Evolutionary conservation across 2,113 vertebrate genomes (phyloP), one percentile per base, ranked within the genome.

Genomic region (Urocitellus parryii): DNA sequence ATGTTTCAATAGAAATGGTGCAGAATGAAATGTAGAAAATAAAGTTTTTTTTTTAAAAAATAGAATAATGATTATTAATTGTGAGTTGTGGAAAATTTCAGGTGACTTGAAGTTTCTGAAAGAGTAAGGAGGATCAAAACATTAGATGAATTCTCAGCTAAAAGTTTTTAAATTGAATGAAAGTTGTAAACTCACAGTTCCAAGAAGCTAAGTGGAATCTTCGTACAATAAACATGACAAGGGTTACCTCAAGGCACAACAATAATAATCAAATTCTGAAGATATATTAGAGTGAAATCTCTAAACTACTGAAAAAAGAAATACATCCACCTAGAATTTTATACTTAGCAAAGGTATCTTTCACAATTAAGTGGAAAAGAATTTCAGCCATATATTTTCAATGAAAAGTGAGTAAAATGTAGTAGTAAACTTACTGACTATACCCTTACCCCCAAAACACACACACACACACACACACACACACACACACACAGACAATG

Each of bases 351-450:
- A 93, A 63, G 87, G 5, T 53, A 73, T 65, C 45, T 88, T 95
- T 93, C 5, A 79, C 79, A 68, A 68, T 5, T 68, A 68, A 93
- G 22, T 72, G 34, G 29, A 65, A 96, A 29, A 70, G 51, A 6
- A 17, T 53, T 37, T 94, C 82, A 90, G 76, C 12, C 12, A 32
- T 68, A 70, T 0, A 17, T 58, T 84, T 92, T 84, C 17, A 29
- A 88, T 78, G 58, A 83, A 84, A 95, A 88, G 61, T 37, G 18
- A 68, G 91, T 93, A 53, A 83, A n/a, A 53, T 83, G 4, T 39
- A n/a, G 34, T 61, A 32, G 22, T 58, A 32, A 77, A 3, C 53
- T 56, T 80, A 58, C 77, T 56, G 18, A 58, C 56, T 58, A 22
- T 58, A 58, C 56, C 56, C 20, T 22, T 58, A 58, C 6, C 56